A percentile compares a stretch with the other conserved stretches of the same genome.
These are phyloP conservation scores for Drosophila sechellia DNA, from an alignment of 1,140 invertebrate genomes.

Conservation along the genomic window DNA sequence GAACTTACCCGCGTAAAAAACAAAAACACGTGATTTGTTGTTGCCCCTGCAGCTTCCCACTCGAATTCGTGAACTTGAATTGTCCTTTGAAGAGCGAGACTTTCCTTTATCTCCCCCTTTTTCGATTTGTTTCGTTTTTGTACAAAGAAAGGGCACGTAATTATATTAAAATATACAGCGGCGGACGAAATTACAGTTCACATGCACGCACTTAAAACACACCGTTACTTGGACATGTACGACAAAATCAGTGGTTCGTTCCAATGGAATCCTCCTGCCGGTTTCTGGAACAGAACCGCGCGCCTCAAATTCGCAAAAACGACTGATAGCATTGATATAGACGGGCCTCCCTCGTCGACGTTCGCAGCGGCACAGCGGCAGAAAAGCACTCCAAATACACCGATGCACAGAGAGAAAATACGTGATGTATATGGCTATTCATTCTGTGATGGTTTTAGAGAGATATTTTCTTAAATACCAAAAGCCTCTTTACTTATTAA, in stretches of 20 bases:
- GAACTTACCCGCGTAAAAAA: slow-evolving; percentile 59
- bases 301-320: slow-evolving; percentile 77
- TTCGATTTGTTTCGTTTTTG: slow-evolving; percentile 3
- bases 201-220: slow-evolving; percentile 20
- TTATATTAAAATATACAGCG: slow-evolving; percentile 72
- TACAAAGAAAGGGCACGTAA: slow-evolving; percentile 62
- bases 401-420: slow-evolving; percentile 1
- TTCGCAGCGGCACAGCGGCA: slow-evolving; percentile 20
- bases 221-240: slow-evolving; percentile 58
- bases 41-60: slow-evolving; percentile 51
- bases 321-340: slow-evolving; percentile 80
- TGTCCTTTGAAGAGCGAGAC: slow-evolving; percentile 54
- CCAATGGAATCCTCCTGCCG: slow-evolving; percentile 20
- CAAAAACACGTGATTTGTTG: slow-evolving; percentile 27
- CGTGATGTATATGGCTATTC: not conserved
- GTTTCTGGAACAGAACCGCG: slow-evolving; percentile 49
- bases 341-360: slow-evolving; percentile 69
- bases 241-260: slow-evolving; percentile 33
- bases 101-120: not conserved
- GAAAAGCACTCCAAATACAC: slow-evolving; percentile 15
- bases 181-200: slow-evolving; percentile 68
- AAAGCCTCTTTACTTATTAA: not conserved
- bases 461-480: not conserved
- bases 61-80: slow-evolving; percentile 68
- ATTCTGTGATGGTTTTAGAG: not conserved